phyloP scores from a whole-genome alignment of 2,797 vertebrate genomes.

The Chelonia mydas region DNA sequence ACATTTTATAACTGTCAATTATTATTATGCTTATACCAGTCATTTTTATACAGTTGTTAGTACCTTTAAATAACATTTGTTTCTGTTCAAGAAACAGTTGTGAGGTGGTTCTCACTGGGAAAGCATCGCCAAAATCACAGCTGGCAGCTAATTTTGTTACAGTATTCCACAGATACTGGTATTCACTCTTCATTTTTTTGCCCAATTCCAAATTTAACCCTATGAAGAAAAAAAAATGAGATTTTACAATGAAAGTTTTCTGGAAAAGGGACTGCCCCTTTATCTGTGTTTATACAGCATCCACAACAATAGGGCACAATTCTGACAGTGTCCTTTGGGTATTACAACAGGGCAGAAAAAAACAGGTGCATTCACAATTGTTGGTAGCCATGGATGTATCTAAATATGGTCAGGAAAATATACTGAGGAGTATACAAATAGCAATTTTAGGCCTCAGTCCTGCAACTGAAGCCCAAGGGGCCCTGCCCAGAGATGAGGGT shows the following conservation, averaged over 20 bases:
- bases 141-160: slow-evolving; percentile 18
- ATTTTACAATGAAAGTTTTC: neutral
- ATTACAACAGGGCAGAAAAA: neutral
- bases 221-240: neutral
- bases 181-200: slow-evolving; percentile 56
- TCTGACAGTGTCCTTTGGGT: neutral
- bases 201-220: slow-evolving; percentile 60
- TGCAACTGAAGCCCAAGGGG: neutral
- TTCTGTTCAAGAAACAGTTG: slow-evolving; percentile 49
- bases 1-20: neutral
- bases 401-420: neutral
- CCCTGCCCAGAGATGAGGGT: no score
- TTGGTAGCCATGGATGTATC: neutral
- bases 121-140: slow-evolving; percentile 40
- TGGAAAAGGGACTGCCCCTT: neutral
- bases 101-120: slow-evolving; percentile 63
- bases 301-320: neutral
- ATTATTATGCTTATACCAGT: neutral
- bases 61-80: slow-evolving; percentile 29
- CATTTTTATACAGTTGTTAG: neutral
- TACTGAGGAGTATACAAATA: neutral
- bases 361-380: neutral
- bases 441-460: neutral
- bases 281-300: neutral
- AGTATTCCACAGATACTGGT: slow-evolving; percentile 61